Evolutionary conservation across 2,113 vertebrate genomes (phyloP).

Genomic region (Nothocercus julius): DNA sequence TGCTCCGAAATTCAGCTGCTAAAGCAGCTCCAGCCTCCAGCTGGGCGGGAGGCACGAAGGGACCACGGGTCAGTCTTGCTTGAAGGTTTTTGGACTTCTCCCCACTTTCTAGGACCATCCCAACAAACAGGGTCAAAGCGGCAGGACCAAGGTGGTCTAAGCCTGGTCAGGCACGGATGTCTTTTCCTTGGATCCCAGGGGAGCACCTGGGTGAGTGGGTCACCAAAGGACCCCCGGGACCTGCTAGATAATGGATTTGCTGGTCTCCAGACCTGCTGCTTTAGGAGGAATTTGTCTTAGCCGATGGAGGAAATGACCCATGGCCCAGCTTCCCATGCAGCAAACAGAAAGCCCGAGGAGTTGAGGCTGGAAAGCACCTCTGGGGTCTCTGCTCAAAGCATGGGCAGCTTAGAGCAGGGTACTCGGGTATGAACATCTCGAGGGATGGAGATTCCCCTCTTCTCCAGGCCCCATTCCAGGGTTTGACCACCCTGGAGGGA

Average conservation of each 20-base stretch:
- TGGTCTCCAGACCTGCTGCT: not conserved
- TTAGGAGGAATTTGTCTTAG: not conserved
- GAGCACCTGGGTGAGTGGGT: not conserved
- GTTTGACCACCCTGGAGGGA: not conserved
- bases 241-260: not conserved
- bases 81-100: not conserved
- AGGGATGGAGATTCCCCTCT: not conserved
- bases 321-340: not conserved
- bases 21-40: not conserved
- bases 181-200: not conserved
- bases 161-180: accelerated
- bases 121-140: not conserved
- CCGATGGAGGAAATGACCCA: not conserved
- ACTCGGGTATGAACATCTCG: not conserved
- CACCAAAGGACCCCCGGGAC: not conserved
- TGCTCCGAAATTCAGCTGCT: not conserved
- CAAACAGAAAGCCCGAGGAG: not conserved
- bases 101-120: not conserved
- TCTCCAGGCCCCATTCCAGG: not conserved
- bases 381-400: not conserved
- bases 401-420: not conserved
- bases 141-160: not conserved
- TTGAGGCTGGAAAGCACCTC: not conserved
- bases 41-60: not conserved
- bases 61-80: not conserved